phyloP scores from a whole-genome alignment of 2,113 vertebrate species.

The Dunckerocampus dactyliophorus region DNA sequence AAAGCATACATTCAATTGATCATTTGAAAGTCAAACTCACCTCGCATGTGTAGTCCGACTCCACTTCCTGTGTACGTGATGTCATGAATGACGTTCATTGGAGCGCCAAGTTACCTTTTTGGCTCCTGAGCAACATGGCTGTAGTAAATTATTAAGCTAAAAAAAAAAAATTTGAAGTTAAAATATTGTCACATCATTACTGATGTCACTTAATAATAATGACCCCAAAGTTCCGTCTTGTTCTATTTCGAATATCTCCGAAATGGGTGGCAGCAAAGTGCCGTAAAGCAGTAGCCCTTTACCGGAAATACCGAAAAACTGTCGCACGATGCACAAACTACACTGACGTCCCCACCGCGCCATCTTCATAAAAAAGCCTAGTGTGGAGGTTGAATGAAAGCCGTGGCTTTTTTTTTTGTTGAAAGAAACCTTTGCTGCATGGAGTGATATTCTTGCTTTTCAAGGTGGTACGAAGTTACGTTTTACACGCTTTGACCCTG shows the following conservation, averaged over 20 bases:
- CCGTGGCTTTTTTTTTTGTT: constrained; percentile 27
- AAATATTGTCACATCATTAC: neutral
- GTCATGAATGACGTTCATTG: neutral
- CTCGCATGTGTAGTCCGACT: constrained; percentile 24
- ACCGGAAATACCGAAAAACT: constrained; percentile 4
- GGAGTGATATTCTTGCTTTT: constrained; percentile 16
- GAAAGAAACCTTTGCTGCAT: constrained; percentile 8
- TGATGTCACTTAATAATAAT: no score
- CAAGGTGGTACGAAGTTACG: constrained; percentile 11
- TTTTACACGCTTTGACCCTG: fast-evolving
- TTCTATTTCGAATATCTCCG: no score
- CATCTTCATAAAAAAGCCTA: constrained; percentile 73
- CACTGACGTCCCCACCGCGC: constrained; percentile 65
- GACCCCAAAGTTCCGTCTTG: no score
- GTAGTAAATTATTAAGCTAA: neutral
- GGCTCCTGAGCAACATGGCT: neutral
- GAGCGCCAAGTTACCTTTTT: no score
- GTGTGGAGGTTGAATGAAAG: constrained; percentile 43
- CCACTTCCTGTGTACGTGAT: constrained; percentile 40
- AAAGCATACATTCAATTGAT: neutral
- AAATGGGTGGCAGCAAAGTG: neutral
- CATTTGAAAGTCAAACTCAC: constrained; percentile 51
- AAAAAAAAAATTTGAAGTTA: neutral
- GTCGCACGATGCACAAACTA: constrained; percentile 29
- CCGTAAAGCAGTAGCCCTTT: constrained; percentile 1